Evolutionary conservation across 1,140 invertebrate genomes (phyloP).

Genomic region (Caerostris extrusa): DNA sequence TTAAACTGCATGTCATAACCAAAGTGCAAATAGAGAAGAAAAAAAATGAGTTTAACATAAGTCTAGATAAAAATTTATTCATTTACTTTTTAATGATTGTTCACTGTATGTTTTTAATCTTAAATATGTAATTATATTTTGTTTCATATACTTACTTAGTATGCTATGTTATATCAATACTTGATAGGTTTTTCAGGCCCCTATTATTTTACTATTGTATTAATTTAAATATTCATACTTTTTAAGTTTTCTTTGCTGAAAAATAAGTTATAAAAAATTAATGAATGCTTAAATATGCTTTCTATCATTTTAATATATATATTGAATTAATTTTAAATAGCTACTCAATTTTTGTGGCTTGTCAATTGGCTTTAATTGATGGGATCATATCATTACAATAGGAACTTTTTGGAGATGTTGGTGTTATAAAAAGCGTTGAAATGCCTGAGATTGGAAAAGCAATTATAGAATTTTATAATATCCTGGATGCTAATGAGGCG

Average conservation of each 20-base stretch:
- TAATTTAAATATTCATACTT: not conserved
- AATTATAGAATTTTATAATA: slow-evolving; percentile 39
- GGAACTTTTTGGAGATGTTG: slow-evolving; percentile 71
- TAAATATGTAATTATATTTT: too few species aligned
- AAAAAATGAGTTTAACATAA: too few species aligned
- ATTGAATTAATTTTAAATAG: not conserved
- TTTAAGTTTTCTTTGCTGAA: not conserved
- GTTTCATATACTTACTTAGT: too few species aligned
- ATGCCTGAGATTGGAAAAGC: slow-evolving; percentile 55
- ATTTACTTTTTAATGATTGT: too few species aligned
- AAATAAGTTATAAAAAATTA: not conserved
- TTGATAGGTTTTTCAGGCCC: too few species aligned
- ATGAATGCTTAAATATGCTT: not conserved
- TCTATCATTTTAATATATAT: not conserved
- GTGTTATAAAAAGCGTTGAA: slow-evolving; percentile 26
- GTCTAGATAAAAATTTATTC: too few species aligned
- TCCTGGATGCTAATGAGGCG: slow-evolving; percentile 34
- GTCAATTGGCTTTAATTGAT: not conserved
- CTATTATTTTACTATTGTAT: too few species aligned
- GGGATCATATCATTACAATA: not conserved
- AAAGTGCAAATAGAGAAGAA: too few species aligned
- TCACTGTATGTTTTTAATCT: too few species aligned
- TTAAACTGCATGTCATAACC: too few species aligned
- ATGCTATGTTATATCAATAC: too few species aligned
- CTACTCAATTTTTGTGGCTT: too few species aligned